A percentile compares a stretch with the other conserved stretches of the same genome.
These are phyloP conservation scores for Rhagologus leucostigma DNA, from an alignment of 2,113 vertebrate species.

Conservation along the genomic window DNA sequence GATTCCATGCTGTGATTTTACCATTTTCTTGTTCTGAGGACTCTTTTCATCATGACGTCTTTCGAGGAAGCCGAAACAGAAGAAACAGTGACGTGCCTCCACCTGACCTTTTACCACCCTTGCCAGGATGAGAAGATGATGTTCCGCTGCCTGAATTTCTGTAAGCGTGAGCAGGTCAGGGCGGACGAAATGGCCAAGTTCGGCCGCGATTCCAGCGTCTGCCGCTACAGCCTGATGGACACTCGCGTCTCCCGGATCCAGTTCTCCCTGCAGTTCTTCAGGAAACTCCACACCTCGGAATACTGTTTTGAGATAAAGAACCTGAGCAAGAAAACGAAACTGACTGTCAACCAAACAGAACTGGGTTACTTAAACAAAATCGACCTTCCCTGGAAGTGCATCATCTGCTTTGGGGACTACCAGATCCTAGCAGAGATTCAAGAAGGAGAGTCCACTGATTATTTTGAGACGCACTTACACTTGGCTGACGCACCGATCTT, in stretches of 20 bases:
- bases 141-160: slow-evolving; percentile 71
- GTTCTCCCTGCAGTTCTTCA: slow-evolving; percentile 81
- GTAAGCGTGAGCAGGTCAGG: slow-evolving; percentile 31
- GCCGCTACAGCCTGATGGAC: slow-evolving; percentile 77
- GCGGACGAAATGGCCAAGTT: slow-evolving; percentile 78
- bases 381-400: slow-evolving; percentile 78
- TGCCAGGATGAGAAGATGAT: slow-evolving; percentile 65
- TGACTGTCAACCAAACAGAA: slow-evolving; percentile 71
- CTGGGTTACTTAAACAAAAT: slow-evolving; percentile 81
- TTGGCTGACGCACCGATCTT: slow-evolving; percentile 71
- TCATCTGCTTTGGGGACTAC: slow-evolving; percentile 83
- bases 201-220: slow-evolving; percentile 78
- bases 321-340: slow-evolving; percentile 79
- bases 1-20: neutral
- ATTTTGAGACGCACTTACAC: slow-evolving; percentile 81
- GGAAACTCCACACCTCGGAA: slow-evolving; percentile 58
- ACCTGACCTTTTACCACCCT: slow-evolving; percentile 83
- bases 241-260: slow-evolving; percentile 83
- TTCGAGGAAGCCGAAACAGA: slow-evolving; percentile 82
- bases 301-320: slow-evolving; percentile 87
- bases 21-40: neutral
- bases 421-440: slow-evolving; percentile 79
- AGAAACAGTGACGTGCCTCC: slow-evolving; percentile 80
- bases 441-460: slow-evolving; percentile 76
- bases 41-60: neutral